Percentiles rank a stretch among this genome's conserved stretches.
Conservation (phyloP, 1,140 invertebrate genomes). For the honey bee (Apis mellifera) region Amel_HAv3.1 CM009931.2:21980501-21981000, state of each 20-base stretch:
- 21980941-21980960: background rate
- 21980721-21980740: background rate
- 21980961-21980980: background rate
- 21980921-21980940: constrained; percentile 25
- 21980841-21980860: background rate
- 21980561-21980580: constrained; percentile 46
- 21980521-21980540: constrained; percentile 39
- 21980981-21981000: constrained; percentile 5
- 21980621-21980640: constrained; percentile 13
- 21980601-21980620: constrained; percentile 29
- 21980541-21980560: constrained; percentile 33
- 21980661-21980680: background rate
- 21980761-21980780: constrained; percentile 14
- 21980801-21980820: background rate
- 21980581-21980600: constrained; percentile 43
- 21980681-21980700: too few species aligned
- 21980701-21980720: background rate
- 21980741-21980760: background rate
- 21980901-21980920: background rate
- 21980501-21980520: constrained; percentile 33
- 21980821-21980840: background rate
- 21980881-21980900: background rate
- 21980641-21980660: constrained; percentile 16
- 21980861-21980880: background rate
- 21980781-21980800: background rate